A percentile compares a stretch with the other conserved stretches of the same genome.
Evolutionary conservation across 2,888 invertebrate genomes (phyloP).

Genomic region (Drosophila fulvimacula): DNA sequence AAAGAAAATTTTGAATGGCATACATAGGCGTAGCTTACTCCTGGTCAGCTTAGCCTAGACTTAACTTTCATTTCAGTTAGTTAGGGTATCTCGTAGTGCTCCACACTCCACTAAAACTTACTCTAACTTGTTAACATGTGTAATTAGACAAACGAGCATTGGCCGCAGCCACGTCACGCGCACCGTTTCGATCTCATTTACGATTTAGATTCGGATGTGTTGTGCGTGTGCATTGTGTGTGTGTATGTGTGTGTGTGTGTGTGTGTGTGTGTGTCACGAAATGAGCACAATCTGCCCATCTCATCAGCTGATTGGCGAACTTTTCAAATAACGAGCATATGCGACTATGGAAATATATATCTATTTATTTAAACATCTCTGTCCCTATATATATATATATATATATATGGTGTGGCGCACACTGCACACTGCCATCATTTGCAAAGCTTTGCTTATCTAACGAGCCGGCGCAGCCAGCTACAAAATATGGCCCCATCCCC

Average conservation of each 20-base stretch:
- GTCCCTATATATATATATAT: not conserved
- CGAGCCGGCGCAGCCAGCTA: constrained; percentile 33
- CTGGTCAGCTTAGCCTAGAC: not conserved
- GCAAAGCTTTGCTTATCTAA: constrained; percentile 57
- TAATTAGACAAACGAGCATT: constrained; percentile 50
- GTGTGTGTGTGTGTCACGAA: constrained; percentile 27
- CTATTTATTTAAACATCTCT: not conserved
- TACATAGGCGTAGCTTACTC: not conserved
- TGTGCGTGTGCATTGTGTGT: constrained; percentile 13
- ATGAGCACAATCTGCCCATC: constrained; percentile 43
- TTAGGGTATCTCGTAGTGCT: not conserved
- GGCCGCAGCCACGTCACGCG: constrained; percentile 21
- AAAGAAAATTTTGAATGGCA: not conserved
- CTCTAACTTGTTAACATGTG: constrained; percentile 33
- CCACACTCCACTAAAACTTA: not conserved
- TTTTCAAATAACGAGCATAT: constrained; percentile 56
- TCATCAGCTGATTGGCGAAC: constrained; percentile 56
- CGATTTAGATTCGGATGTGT: constrained; percentile 50
- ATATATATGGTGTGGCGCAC: not conserved
- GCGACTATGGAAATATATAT: constrained; percentile 41
- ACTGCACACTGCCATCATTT: constrained; percentile 58
- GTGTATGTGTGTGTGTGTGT: constrained; percentile 22
- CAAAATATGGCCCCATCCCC: constrained; percentile 21
- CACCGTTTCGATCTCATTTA: constrained; percentile 57
- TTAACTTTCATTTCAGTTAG: too few species aligned